Evolutionary conservation across 2,797 vertebrate species (phyloP), one percentile per base, ranked within the genome.

Genomic region (Brotula barbata): DNA sequence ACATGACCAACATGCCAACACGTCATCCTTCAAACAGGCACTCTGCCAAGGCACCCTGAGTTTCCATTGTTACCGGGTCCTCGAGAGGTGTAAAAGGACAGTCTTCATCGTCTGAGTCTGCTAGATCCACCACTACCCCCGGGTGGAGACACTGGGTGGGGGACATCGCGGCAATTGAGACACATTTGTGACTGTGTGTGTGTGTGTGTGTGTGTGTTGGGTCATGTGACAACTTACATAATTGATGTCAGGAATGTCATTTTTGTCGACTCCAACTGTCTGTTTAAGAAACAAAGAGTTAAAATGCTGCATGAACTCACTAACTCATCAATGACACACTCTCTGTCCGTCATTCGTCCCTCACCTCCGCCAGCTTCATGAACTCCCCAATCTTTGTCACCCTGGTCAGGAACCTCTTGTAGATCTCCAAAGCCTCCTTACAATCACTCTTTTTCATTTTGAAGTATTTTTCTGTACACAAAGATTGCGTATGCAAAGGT

Each of bases 371-470:
- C 75, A 98, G 92, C 90, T 99, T 99, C 90, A 99, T 93, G 85
- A 99, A 99, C 80, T 99, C 97, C 50, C 96, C 95, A 12, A 99
- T 98, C 78, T 97, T 94, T 15, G 97, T 98, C 92, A 99, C 98
- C 85, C 97, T 92, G 65, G 95, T 99, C 78, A 99, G 89, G 90
- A 99, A 99, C 77, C 94, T 92, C 85, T 98, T 99, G 87, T 99
- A 99, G 88, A 99, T 98, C 92, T 99, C 97, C 87, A 99, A 86
- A 34, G 95, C 95, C 57, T 99, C 97, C 92, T 98, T 99, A 87
- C 97, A 99, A 36, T 99, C 97, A 36, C 93, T 93, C 83, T 98
- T 99, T 90, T 99, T 99, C 97, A 99, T 98, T 91, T 99, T 98
- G 90, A 99, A 99, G 89, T 97, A 99, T 88, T 98, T 99, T 91